Evolutionary conservation across 2,113 vertebrate genomes (phyloP).

Genomic region (Setophaga kirtlandii): DNA sequence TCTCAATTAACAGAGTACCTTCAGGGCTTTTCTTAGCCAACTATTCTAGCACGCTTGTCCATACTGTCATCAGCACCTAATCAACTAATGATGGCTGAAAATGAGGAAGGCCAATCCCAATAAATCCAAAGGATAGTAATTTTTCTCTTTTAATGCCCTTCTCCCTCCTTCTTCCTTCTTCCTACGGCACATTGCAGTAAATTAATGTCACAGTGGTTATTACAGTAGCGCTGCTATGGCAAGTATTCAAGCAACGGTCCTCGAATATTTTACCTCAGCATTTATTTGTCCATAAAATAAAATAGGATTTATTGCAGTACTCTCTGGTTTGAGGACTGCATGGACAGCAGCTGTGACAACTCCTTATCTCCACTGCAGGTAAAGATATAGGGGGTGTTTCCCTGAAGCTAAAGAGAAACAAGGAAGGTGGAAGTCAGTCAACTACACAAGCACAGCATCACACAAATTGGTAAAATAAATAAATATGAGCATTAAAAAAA

Average conservation of each 20-base stretch:
- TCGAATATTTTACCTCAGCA: conserved; percentile 87
- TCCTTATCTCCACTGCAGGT: conserved; percentile 70
- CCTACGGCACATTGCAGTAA: conserved; percentile 80
- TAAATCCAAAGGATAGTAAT: conserved; percentile 83
- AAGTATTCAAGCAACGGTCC: conserved; percentile 78
- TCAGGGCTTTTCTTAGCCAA: conserved; percentile 73
- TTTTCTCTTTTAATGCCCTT: conserved; percentile 86
- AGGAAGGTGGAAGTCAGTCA: background rate
- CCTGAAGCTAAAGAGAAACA: background rate
- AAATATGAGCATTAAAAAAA: background rate
- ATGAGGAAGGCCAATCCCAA: conserved; percentile 85
- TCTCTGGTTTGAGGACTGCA: conserved; percentile 79
- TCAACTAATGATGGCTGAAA: conserved; percentile 89
- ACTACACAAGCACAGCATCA: background rate
- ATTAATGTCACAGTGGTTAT: conserved; percentile 83
- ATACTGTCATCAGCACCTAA: conserved; percentile 82
- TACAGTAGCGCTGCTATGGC: conserved; percentile 77
- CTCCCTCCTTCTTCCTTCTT: conserved; percentile 79
- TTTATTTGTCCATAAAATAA: conserved; percentile 92
- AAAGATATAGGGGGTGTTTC: conserved; percentile 51
- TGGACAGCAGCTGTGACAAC: conserved; percentile 76
- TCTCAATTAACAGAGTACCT: conserved; percentile 81
- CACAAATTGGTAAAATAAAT: background rate
- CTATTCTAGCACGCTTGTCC: conserved; percentile 73
- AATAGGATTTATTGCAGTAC: conserved; percentile 80